A percentile compares a stretch with the other conserved stretches of the same genome.
These are phyloP conservation scores for Formicarius rufipectus DNA, from an alignment of 2,113 vertebrate genomes.

Conservation along the genomic window DNA sequence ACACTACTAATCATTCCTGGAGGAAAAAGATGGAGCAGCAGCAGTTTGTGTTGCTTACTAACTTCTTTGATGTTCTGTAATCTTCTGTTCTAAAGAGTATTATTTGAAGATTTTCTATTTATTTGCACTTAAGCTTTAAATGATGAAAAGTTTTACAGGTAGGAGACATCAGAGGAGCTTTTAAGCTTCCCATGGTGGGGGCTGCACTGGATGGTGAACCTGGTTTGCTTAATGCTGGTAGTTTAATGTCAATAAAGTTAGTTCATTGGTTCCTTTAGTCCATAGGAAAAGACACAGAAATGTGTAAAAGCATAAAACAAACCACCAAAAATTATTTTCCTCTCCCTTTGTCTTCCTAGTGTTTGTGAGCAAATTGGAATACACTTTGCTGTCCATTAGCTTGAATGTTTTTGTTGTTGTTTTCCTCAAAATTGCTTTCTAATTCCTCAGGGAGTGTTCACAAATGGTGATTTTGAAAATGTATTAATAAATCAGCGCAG, in stretches of 20 bases:
- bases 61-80: background rate
- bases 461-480: background rate
- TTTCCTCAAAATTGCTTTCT: background rate
- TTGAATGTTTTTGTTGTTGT: background rate
- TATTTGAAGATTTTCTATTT: background rate
- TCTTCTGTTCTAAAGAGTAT: background rate
- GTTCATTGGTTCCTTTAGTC: background rate
- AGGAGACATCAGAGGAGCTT: background rate
- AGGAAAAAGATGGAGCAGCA: background rate
- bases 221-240: background rate
- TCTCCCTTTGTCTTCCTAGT: background rate
- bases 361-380: background rate
- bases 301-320: background rate
- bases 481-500: background rate
- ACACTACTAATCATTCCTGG: background rate
- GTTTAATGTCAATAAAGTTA: background rate
- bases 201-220: background rate
- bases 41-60: background rate
- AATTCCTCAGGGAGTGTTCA: background rate
- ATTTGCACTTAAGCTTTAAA: background rate
- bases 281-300: background rate
- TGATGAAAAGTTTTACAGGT: background rate
- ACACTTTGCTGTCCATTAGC: background rate
- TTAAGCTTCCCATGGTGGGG: background rate
- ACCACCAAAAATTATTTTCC: background rate